These are phyloP conservation scores for Onthophagus sagittarius DNA, from an alignment of 2,888 invertebrate species.

Conservation along the genomic window DNA sequence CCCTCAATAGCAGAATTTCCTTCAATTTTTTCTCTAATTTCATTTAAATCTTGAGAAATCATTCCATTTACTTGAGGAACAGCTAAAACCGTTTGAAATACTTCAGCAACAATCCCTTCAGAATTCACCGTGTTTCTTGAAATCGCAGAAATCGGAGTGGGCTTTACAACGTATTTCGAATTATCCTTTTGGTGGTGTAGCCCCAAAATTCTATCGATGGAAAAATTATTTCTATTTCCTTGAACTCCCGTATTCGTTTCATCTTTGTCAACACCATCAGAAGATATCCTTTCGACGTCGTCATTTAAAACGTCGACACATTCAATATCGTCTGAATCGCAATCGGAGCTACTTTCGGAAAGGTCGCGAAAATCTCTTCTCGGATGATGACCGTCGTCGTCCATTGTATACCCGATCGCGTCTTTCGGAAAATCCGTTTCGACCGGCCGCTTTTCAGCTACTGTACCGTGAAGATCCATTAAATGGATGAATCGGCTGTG, in stretches of 20 bases:
- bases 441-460: slow-evolving; percentile 27
- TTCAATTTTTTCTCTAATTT: neutral
- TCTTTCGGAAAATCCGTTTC: neutral
- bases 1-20: neutral
- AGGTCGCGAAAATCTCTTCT: neutral
- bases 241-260: slow-evolving; percentile 5
- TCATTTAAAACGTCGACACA: slow-evolving; percentile 28
- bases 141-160: slow-evolving; percentile 34
- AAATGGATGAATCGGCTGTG: slow-evolving; percentile 6
- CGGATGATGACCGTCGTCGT: neutral
- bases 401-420: slow-evolving; percentile 5
- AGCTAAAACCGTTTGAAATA: neutral
- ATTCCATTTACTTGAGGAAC: neutral
- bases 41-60: neutral
- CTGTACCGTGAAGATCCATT: slow-evolving; percentile 39
- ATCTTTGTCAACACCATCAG: slow-evolving; percentile 27
- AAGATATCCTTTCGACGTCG: slow-evolving; percentile 21
- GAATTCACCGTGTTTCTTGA: slow-evolving; percentile 21
- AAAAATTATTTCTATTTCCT: slow-evolving; percentile 42
- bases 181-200: slow-evolving; percentile 29
- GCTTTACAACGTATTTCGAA: slow-evolving; percentile 40
- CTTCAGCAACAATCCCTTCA: neutral
- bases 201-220: slow-evolving; percentile 47
- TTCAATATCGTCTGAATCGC: slow-evolving; percentile 37
- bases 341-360: neutral